Base-by-base conservation (phyloP, 2,113 vertebrate species). In the Blennius ocellaris region DNA sequence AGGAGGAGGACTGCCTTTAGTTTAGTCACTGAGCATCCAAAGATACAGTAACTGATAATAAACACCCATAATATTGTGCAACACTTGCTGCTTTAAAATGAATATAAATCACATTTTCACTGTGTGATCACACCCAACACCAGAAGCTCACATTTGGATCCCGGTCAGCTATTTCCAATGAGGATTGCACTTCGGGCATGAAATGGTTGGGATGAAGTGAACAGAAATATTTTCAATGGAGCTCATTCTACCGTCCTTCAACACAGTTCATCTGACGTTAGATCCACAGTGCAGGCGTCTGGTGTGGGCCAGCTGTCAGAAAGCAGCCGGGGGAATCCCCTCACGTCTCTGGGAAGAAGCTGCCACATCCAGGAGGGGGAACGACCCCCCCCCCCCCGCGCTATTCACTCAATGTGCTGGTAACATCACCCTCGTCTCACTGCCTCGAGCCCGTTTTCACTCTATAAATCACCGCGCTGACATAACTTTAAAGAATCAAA, bases 251-350 rank as follows among this genome's bases (percentile, higher is more conserved):
- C 21, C 4, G 17, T 44, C 21, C 45, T 56, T 21, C 21, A 30
- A 17, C 41, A 51, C 47, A 1, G 59, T 7, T 48, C 17, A 7
- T 41, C 48, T 12, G 16, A 15, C 57, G 39, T 36, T 21, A 69
- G 49, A 53, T 30, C 68, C 43, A 55, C 7, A 30, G 39, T 3
- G 21, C 5, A 1, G 56, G 66, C 43, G 11, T 57, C 53, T 48
- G 37, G 2, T 62, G 53, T 11, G 9, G 0, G 30, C 69, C 58
- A 38, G 66, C 44, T 44, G 14, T 15, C 49, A 54, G 47, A 47
- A 41, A 67, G 58, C 56, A 30, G 17, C n/a, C 2, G 36, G 66
- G 66, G 68, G 73, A 78, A 68, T 59, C 68, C 70, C 84, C 84
- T 17, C 66, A 50, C 0, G 7, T 38, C 11, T 15, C 3, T 50